Percentiles rank a stretch among this genome's conserved stretches.
phyloP scores from a whole-genome alignment of 1,140 invertebrate genomes.

The Popillia japonica region DNA sequence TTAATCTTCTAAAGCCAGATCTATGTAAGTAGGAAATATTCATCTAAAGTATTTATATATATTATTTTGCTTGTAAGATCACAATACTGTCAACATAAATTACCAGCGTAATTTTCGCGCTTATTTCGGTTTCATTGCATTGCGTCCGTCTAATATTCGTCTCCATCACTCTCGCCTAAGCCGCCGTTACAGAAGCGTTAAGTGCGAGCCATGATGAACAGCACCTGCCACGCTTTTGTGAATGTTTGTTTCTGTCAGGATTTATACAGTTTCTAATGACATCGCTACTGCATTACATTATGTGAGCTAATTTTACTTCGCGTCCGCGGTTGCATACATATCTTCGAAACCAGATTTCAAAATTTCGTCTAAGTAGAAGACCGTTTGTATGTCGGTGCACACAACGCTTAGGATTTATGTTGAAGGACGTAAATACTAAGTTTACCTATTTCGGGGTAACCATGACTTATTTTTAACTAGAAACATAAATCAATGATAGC shows the following conservation, averaged over 20 bases:
- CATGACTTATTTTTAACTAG: slow-evolving; percentile 38
- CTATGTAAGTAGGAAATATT: not conserved
- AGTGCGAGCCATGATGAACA: slow-evolving; percentile 40
- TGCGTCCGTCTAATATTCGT: not conserved
- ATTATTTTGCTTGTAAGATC: not conserved
- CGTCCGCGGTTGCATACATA: slow-evolving; percentile 18
- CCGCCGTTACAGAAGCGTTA: slow-evolving; percentile 37
- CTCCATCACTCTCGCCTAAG: slow-evolving; percentile 16
- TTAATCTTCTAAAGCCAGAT: too few relatives aligned
- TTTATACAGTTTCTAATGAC: slow-evolving; percentile 46
- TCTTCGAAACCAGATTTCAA: slow-evolving; percentile 18
- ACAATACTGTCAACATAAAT: slow-evolving; percentile 26
- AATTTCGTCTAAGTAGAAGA: not conserved
- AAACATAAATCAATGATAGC: slow-evolving; percentile 1
- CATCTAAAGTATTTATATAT: slow-evolving; percentile 17
- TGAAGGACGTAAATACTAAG: slow-evolving; percentile 38
- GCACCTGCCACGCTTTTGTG: slow-evolving; percentile 44
- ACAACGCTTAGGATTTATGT: slow-evolving; percentile 41
- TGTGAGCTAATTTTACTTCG: slow-evolving; percentile 45
- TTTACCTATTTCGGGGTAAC: slow-evolving; percentile 41
- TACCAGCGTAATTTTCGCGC: slow-evolving; percentile 16
- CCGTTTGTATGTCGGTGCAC: not conserved
- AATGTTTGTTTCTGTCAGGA: slow-evolving; percentile 47
- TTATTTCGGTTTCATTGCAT: slow-evolving; percentile 25
- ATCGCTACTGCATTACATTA: slow-evolving; percentile 42